phyloP scores from a whole-genome alignment of 2,113 vertebrate species.

The Lethenteron reissneri region DNA sequence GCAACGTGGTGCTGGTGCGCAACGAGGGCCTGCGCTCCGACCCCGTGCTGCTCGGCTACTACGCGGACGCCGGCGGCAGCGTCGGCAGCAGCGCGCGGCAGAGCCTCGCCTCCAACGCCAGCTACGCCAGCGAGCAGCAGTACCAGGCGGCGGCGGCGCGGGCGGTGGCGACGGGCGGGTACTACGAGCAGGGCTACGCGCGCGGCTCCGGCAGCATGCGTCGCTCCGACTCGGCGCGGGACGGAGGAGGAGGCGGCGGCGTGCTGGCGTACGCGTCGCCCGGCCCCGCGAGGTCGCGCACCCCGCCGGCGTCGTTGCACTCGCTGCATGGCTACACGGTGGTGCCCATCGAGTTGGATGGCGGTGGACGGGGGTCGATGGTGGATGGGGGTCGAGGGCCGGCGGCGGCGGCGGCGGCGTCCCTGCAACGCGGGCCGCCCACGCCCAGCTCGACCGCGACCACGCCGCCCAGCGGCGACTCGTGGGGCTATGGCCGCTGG shows the following conservation, averaged over 20 bases:
- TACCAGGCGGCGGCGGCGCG: too few relatives aligned
- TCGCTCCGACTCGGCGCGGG: slow-evolving; percentile 59
- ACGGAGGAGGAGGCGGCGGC: slow-evolving; percentile 62
- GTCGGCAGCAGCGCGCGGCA: neutral
- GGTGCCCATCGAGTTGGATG: too few relatives aligned
- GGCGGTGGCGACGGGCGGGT: slow-evolving; percentile 22
- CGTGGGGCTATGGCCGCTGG: too few relatives aligned
- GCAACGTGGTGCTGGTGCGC: slow-evolving; percentile 74
- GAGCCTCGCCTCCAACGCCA: slow-evolving; percentile 1
- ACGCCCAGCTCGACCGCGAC: too few relatives aligned
- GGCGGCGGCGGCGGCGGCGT: too few relatives aligned
- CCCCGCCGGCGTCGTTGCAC: too few relatives aligned
- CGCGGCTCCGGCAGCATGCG: slow-evolving; percentile 81
- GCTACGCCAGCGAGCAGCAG: neutral
- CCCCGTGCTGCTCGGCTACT: neutral
- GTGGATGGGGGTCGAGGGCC: too few relatives aligned
- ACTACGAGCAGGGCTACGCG: slow-evolving; percentile 74
- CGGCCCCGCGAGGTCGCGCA: too few relatives aligned
- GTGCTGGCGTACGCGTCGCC: slow-evolving; percentile 31
- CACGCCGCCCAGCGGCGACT: too few relatives aligned
- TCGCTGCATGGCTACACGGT: too few relatives aligned
- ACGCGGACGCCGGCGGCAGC: neutral
- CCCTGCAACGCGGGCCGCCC: too few relatives aligned
- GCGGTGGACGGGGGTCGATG: too few relatives aligned
- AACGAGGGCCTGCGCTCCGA: slow-evolving; percentile 73